Conservation (phyloP, 2,113 vertebrate genomes). For the Callopanchax toddi region DNA sequence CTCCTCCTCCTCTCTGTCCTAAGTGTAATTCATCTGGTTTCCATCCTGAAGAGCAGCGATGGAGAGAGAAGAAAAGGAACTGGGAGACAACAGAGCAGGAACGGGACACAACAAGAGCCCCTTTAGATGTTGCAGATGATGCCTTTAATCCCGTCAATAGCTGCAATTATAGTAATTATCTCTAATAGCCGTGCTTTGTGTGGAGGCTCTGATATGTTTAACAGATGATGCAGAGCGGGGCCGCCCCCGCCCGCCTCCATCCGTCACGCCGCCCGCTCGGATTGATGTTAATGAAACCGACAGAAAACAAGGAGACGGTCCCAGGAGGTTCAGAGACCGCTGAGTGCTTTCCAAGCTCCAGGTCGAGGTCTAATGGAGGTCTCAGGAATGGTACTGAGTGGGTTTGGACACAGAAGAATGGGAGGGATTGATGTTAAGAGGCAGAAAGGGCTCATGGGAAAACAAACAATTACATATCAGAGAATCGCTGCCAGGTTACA, state of each 20-base stretch:
- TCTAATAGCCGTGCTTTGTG: slow-evolving; percentile 78
- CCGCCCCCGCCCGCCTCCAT: slow-evolving; percentile 47
- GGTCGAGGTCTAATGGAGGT: slow-evolving; percentile 49
- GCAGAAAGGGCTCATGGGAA: slow-evolving; percentile 17
- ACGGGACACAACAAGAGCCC: slow-evolving; percentile 58
- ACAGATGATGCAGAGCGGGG: slow-evolving; percentile 67
- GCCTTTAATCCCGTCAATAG: slow-evolving; percentile 84
- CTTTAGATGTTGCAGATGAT: slow-evolving; percentile 78
- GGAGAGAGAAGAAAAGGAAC: background rate
- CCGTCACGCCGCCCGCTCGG: slow-evolving; percentile 37
- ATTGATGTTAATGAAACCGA: slow-evolving; percentile 70
- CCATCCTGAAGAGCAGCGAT: slow-evolving; percentile 49
- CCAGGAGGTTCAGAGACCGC: slow-evolving; percentile 25
- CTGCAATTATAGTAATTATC: slow-evolving; percentile 84
- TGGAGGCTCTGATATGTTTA: slow-evolving; percentile 75
- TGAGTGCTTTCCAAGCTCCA: slow-evolving; percentile 30
- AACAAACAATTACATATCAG: slow-evolving; percentile 22
- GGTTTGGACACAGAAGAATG: slow-evolving; percentile 20
- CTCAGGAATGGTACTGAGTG: slow-evolving; percentile 24
- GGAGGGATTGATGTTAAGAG: slow-evolving; percentile 16
- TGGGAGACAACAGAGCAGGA: slow-evolving; percentile 46
- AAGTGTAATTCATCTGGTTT: slow-evolving; percentile 64
- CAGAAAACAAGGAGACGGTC: slow-evolving; percentile 57
- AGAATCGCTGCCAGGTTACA: slow-evolving; percentile 8
- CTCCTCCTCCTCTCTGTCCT: slow-evolving; percentile 41